These are phyloP conservation scores for Tadarida brasiliensis DNA, from an alignment of 2,797 vertebrate genomes.

Conservation along the genomic window DNA sequence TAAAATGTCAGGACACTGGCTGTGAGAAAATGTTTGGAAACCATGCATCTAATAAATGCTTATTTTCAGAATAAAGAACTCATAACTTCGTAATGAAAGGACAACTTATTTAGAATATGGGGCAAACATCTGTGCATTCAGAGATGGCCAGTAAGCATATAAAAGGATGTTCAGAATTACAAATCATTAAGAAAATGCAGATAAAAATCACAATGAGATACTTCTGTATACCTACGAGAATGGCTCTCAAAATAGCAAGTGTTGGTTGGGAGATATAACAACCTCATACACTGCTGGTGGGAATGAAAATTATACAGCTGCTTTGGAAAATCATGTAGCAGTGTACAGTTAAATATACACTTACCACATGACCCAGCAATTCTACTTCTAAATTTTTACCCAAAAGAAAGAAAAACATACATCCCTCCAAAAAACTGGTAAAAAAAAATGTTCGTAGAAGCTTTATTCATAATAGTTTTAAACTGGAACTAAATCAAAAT, in stretches of 20 bases:
- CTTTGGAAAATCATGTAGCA: not conserved
- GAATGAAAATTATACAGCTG: not conserved
- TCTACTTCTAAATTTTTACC: not conserved
- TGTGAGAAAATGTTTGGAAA: slow-evolving; percentile 25
- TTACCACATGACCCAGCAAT: not conserved
- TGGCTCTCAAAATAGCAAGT: not conserved
- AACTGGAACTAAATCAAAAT: not conserved
- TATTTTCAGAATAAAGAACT: not conserved
- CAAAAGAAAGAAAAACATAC: not conserved
- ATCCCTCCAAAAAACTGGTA: not conserved
- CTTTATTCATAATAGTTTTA: slow-evolving; percentile 14
- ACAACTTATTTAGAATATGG: not conserved
- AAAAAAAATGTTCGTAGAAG: not conserved
- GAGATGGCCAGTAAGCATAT: not conserved
- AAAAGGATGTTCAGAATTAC: not conserved
- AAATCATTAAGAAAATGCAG: not conserved
- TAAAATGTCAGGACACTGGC: not conserved
- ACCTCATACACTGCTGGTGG: not conserved
- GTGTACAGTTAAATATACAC: not conserved
- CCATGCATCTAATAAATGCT: not conserved
- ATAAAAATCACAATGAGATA: not conserved
- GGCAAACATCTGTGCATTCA: not conserved
- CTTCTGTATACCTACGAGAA: not conserved
- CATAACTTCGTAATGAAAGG: not conserved
- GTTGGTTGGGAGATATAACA: not conserved